These are phyloP conservation scores for Neodiprion fabricii DNA, from an alignment of 1,140 invertebrate species.

Conservation along the genomic window DNA sequence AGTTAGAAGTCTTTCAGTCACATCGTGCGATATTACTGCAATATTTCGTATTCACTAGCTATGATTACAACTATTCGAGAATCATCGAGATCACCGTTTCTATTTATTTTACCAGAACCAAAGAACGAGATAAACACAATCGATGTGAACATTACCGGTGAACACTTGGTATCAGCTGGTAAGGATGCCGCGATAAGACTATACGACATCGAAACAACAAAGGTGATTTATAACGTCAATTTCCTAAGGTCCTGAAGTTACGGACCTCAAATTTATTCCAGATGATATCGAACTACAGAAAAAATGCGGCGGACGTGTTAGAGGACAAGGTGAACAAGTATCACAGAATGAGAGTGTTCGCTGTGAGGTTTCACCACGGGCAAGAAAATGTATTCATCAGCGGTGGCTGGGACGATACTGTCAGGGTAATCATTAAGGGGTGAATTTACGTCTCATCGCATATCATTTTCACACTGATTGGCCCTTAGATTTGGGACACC, in stretches of 20 bases:
- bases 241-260: constrained; percentile 14
- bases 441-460: constrained; percentile 7
- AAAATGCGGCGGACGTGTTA: constrained; percentile 26
- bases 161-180: constrained; percentile 40
- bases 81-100: too few relatives aligned
- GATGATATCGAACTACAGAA: constrained; percentile 33
- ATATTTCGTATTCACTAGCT: too few relatives aligned
- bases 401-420: constrained; percentile 50
- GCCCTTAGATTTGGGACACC: constrained; percentile 48
- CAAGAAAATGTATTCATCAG: constrained; percentile 42
- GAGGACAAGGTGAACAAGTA: constrained; percentile 36
- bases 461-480: neutral
- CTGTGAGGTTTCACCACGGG: constrained; percentile 41
- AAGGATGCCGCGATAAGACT: constrained; percentile 47
- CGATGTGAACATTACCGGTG: constrained; percentile 36
- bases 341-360: constrained; percentile 48
- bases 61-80: too few relatives aligned
- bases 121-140: constrained; percentile 48
- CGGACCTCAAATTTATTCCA: constrained; percentile 19
- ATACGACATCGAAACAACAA: constrained; percentile 42
- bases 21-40: too few relatives aligned
- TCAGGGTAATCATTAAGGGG: constrained; percentile 36
- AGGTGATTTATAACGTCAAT: constrained; percentile 32
- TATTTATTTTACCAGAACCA: constrained; percentile 31
- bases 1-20: too few relatives aligned